Evolutionary conservation across 2,113 vertebrate species (phyloP), one percentile per base, ranked within the genome.

Genomic region (Arothron firmamentum): DNA sequence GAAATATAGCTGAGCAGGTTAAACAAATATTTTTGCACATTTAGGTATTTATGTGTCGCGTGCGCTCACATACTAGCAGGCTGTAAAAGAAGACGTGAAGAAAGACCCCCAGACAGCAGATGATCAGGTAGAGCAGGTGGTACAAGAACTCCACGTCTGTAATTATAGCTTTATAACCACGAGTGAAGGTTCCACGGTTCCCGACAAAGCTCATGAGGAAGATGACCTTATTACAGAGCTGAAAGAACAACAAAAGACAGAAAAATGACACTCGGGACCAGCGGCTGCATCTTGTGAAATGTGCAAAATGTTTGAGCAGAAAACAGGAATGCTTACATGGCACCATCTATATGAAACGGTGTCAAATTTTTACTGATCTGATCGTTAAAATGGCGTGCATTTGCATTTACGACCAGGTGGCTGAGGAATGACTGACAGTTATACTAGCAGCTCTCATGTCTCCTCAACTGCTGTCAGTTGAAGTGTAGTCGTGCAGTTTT

Each of bases 41-140:
- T 34, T 47, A 15, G 18, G 45, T 34, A 11, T 3, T 9, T 25
- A 46, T 55, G 31, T 38, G 41, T 52, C 34, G 42, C 50, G 48
- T 52, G 67, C 9, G 62, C 20, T 51, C 38, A 88, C 93, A 79
- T 89, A 98, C 97, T 84, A 99, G 88, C 85, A 99, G 78, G 64
- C 97, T 99, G 75, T 99, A 99, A 70, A 99, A 99, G 92, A 99
- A 99, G 60, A 98, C 96, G 2, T 99, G 97, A 18, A 97, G 94
- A 2, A 99, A 96, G 63, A 98, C 95, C 23, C 97, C 97, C 87
- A 99, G 88, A 70, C 85, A 85, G 55, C 96, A 98, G 85, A 99
- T 98, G 3, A 99, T 91, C 68, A 98, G 94, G 70, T 99, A 99
- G 0, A 98, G 88, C 67, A 99, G 83, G 82, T 99, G 97, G 72